These are phyloP conservation scores for Pseudorhiza aurosa DNA, from an alignment of 30 jellyfish, hydroid and myxozoan genomes.

Conservation along the genomic window DNA sequence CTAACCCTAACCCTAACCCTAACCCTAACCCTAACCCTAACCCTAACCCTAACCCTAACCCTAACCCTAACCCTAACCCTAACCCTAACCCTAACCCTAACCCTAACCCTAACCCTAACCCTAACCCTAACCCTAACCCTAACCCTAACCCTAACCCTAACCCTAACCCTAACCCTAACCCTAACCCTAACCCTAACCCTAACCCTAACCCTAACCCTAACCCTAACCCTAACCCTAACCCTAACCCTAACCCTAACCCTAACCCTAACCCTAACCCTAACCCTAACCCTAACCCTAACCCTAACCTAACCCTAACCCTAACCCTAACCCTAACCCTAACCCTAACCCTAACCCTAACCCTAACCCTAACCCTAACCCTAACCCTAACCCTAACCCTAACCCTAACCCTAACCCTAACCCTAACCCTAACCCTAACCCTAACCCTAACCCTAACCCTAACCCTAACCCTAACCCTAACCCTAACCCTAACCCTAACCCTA, in stretches of 20 bases:
- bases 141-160: slow-evolving; percentile 46
- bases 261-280: slow-evolving; percentile 12
- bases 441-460: slow-evolving; percentile 48
- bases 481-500: not conserved
- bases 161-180: slow-evolving; percentile 18
- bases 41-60: slow-evolving; percentile 4
- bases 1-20: slow-evolving; percentile 3
- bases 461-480: slow-evolving; percentile 8
- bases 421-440: slow-evolving; percentile 46
- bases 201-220: slow-evolving; percentile 40
- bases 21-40: slow-evolving; percentile 1
- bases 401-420: slow-evolving; percentile 49
- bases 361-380: slow-evolving; percentile 46
- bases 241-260: slow-evolving; percentile 20
- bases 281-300: slow-evolving; percentile 17
- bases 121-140: slow-evolving; percentile 39
- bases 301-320: too few species aligned
- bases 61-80: slow-evolving; percentile 3
- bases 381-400: slow-evolving; percentile 48
- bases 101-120: slow-evolving; percentile 37
- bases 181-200: slow-evolving; percentile 15
- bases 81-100: slow-evolving; percentile 15
- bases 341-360: slow-evolving; percentile 49
- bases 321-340: slow-evolving; percentile 26
- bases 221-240: slow-evolving; percentile 24